Evolutionary conservation across 2,113 vertebrate genomes (phyloP).

Genomic region (Todiramphus chloris): DNA sequence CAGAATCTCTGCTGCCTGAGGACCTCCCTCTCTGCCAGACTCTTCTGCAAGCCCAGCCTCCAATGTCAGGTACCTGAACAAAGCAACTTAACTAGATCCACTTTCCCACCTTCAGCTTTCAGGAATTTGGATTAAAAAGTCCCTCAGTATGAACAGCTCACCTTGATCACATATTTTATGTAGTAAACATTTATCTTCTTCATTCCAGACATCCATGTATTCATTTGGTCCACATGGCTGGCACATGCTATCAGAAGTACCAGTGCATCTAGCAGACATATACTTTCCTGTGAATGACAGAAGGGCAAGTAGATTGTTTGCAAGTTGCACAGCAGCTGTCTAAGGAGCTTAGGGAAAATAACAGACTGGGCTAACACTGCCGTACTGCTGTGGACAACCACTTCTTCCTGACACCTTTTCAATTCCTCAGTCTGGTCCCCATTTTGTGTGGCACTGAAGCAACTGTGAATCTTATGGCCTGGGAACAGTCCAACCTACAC

Average conservation of each 20-base stretch:
- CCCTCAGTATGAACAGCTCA: constrained; percentile 57
- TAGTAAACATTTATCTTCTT: constrained; percentile 77
- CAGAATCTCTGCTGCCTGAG: not conserved
- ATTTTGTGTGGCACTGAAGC: not conserved
- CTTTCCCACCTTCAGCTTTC: not conserved
- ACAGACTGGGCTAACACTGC: not conserved
- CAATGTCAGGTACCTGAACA: not conserved
- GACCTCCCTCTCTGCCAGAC: not conserved
- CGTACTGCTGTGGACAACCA: not conserved
- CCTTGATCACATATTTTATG: constrained; percentile 90
- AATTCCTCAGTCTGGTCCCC: not conserved
- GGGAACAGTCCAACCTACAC: fast-evolving
- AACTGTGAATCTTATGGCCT: not conserved
- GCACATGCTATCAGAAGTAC: constrained; percentile 74
- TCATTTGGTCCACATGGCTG: constrained; percentile 78
- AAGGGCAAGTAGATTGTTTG: not conserved
- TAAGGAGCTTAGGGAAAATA: not conserved
- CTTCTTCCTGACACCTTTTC: not conserved
- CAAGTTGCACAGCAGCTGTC: not conserved
- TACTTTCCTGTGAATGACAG: constrained; percentile 76
- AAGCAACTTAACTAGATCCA: not conserved
- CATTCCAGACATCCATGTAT: constrained; percentile 88
- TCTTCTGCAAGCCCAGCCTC: not conserved
- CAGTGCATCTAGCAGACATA: constrained; percentile 78
- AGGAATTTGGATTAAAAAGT: not conserved